A percentile compares a stretch with the other conserved stretches of the same genome.
phyloP scores from a whole-genome alignment of 2,797 vertebrate genomes.

The Enteromius argenteus region DNA sequence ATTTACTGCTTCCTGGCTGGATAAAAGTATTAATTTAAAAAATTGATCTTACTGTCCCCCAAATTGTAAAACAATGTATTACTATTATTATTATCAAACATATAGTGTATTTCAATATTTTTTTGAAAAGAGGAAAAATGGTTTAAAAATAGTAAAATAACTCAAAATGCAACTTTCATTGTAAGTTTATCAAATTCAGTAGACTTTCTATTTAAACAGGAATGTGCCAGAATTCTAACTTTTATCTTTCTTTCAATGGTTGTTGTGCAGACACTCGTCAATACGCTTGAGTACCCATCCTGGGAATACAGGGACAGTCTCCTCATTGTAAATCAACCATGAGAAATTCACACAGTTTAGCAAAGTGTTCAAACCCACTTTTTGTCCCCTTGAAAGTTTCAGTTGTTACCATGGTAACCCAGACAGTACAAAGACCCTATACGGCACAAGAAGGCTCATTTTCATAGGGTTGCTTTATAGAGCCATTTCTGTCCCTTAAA shows the following conservation, averaged over 20 bases:
- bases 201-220: not conserved
- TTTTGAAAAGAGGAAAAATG: not conserved
- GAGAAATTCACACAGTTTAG: slow-evolving; percentile 64
- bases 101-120: not conserved
- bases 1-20: not conserved
- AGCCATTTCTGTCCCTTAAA: not conserved
- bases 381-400: slow-evolving; percentile 65
- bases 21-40: not conserved
- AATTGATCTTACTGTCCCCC: no score
- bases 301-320: slow-evolving; percentile 21
- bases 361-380: slow-evolving; percentile 63
- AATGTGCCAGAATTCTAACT: not conserved
- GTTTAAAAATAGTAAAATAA: not conserved
- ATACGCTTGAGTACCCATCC: slow-evolving; percentile 2
- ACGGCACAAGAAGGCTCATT: slow-evolving; percentile 54
- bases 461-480: not conserved
- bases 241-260: slow-evolving; percentile 8
- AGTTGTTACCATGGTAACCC: slow-evolving; percentile 68
- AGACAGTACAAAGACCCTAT: slow-evolving; percentile 46
- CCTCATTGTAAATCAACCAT: slow-evolving; percentile 34
- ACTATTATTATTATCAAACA: not conserved
- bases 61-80: not conserved
- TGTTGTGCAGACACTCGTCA: not conserved
- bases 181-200: not conserved
- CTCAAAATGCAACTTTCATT: not conserved